Percentiles rank a stretch among this genome's conserved stretches.
These are phyloP conservation scores for Gasterosteus aculeatus DNA, from an alignment of 2,113 vertebrate species.

Conservation along the genomic window DNA sequence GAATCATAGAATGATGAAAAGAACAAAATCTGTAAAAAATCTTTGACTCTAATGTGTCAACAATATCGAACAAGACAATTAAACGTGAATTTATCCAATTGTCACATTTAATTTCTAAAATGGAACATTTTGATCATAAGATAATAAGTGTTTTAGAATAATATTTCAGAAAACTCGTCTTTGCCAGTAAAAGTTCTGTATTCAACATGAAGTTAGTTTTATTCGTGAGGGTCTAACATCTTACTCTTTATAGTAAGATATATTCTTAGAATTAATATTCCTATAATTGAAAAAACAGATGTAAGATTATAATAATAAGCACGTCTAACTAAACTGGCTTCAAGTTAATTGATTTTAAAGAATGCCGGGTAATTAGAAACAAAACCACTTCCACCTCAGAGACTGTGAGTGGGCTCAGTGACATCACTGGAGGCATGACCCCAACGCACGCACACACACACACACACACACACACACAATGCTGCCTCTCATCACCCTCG, in stretches of 20 bases:
- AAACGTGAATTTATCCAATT: not conserved
- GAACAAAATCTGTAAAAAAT: not conserved
- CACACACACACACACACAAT: slow-evolving; percentile 36
- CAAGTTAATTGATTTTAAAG: not conserved
- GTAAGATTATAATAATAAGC: not conserved
- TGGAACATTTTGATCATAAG: too few species aligned
- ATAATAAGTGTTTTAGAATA: too few species aligned
- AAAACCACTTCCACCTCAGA: slow-evolving; percentile 24
- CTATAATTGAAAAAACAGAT: not conserved
- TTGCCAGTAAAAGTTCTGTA: not conserved
- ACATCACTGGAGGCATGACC: slow-evolving; percentile 59
- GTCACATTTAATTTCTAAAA: too few species aligned
- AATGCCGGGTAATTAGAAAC: too few species aligned
- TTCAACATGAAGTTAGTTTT: not conserved
- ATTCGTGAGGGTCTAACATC: not conserved
- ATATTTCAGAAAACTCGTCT: not conserved
- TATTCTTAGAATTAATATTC: not conserved
- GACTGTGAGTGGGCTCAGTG: slow-evolving; percentile 50
- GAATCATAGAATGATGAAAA: too few species aligned
- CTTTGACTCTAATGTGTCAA: not conserved
- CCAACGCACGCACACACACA: slow-evolving; percentile 28
- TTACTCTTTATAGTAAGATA: not conserved
- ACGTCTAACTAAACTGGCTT: not conserved
- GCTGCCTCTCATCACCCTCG: slow-evolving; percentile 43
- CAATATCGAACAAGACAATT: not conserved